Evolutionary conservation across 2,888 invertebrate species (phyloP).

Genomic region (Pogonocherus hispidulus): DNA sequence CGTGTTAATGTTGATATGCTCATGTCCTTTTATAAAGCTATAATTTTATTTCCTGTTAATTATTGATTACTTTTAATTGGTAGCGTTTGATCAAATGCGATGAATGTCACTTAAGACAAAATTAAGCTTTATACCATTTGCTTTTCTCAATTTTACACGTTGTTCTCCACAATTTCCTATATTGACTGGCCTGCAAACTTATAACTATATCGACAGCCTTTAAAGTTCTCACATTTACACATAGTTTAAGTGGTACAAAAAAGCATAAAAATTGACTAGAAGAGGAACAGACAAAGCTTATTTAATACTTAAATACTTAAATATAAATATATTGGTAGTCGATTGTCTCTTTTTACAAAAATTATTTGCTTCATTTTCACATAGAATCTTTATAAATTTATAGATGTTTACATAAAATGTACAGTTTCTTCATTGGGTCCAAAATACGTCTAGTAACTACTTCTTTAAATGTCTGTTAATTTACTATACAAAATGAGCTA

Average conservation of each 20-base stretch:
- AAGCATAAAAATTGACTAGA: conserved; percentile 61
- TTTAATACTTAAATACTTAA: conserved; percentile 23
- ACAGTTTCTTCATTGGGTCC: not conserved
- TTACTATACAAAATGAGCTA: no score
- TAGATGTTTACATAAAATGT: not conserved
- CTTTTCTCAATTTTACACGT: not conserved
- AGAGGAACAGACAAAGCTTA: conserved; percentile 62
- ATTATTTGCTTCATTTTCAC: conserved; percentile 29
- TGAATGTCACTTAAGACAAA: not conserved
- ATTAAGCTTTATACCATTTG: not conserved
- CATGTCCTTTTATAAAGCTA: no score
- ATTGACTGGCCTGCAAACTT: conserved; percentile 13
- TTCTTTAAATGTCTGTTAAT: no score
- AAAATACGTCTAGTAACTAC: no score
- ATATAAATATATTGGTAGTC: conserved; percentile 52
- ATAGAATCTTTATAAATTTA: not conserved
- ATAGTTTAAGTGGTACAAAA: conserved; percentile 51
- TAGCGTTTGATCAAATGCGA: no score
- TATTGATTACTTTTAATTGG: no score
- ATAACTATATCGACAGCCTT: conserved; percentile 59
- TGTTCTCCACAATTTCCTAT: not conserved
- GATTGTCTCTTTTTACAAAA: conserved; percentile 55
- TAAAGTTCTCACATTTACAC: conserved; percentile 52
- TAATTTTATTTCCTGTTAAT: no score
- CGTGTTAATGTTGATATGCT: no score